These are phyloP conservation scores for Villa cingulata DNA, from an alignment of 2,888 invertebrate genomes.

Conservation along the genomic window DNA sequence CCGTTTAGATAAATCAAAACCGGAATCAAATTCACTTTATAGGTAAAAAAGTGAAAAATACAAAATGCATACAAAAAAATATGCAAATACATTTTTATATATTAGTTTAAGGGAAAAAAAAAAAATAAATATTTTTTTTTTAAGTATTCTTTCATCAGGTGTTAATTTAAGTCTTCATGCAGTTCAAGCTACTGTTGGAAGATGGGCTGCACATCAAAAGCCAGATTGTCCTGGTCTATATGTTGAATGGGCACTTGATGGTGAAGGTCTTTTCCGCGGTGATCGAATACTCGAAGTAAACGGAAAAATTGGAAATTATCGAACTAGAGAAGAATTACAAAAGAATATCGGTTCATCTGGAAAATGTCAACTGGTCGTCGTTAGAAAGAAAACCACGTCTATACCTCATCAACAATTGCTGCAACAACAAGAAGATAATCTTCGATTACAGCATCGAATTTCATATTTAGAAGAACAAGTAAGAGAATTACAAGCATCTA, in stretches of 20 bases:
- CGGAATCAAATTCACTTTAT: constrained; percentile 42
- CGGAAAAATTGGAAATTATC: constrained; percentile 57
- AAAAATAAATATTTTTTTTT: too few species aligned
- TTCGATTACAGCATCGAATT: constrained; percentile 72
- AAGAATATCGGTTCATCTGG: constrained; percentile 43
- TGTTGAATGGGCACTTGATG: constrained; percentile 73
- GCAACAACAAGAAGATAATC: constrained; percentile 56
- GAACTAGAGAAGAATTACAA: constrained; percentile 55
- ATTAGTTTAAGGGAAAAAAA: too few species aligned
- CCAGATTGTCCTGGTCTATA: constrained; percentile 52
- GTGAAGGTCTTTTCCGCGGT: constrained; percentile 57
- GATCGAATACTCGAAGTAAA: constrained; percentile 69
- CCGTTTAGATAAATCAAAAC: constrained; percentile 57
- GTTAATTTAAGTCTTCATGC: constrained; percentile 45
- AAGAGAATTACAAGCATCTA: constrained; percentile 40
- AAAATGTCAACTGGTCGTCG: constrained; percentile 33
- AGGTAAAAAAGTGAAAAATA: constrained; percentile 33
- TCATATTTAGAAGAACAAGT: constrained; percentile 84
- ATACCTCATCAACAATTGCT: constrained; percentile 33
- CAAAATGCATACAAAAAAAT: too few species aligned
- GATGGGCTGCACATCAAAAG: constrained; percentile 56
- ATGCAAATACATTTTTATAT: too few species aligned
- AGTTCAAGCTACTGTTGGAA: constrained; percentile 54
- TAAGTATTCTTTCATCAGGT: constrained; percentile 33
- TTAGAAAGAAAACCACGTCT: constrained; percentile 27